Evolutionary conservation across 2,113 vertebrate species (phyloP).

Genomic region (Ancistrus triradiatus): DNA sequence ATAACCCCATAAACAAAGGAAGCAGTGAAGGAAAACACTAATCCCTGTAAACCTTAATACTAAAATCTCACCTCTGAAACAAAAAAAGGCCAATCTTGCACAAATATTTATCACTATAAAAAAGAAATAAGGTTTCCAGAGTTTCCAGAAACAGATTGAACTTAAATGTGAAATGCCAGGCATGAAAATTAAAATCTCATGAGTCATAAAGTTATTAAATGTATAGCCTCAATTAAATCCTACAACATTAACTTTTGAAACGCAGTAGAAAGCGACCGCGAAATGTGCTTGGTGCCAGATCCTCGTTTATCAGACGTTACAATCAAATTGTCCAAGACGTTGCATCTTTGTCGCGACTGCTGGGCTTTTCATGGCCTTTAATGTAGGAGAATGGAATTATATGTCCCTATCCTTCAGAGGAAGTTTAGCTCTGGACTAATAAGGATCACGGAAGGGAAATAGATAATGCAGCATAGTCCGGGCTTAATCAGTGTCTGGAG

Average conservation of each 20-base stretch:
- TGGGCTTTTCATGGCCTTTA: constrained; percentile 13
- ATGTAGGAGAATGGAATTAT: background rate
- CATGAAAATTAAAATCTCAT: constrained; percentile 14
- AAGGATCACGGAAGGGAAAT: constrained; percentile 1
- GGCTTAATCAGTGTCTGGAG: constrained; percentile 14
- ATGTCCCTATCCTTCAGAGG: background rate
- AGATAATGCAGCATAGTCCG: constrained; percentile 7
- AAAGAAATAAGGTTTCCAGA: constrained; percentile 7
- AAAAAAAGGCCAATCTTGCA: constrained; percentile 12
- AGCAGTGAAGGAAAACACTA: background rate
- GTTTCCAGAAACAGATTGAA: constrained; percentile 11
- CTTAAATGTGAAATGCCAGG: constrained; percentile 22
- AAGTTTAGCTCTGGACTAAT: constrained; percentile 11
- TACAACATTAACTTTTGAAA: background rate
- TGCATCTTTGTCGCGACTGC: background rate
- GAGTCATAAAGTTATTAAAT: constrained; percentile 23
- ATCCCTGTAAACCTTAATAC: background rate
- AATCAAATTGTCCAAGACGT: constrained; percentile 4
- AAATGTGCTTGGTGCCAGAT: constrained; percentile 10
- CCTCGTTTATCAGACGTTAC: constrained; percentile 18
- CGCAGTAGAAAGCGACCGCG: background rate
- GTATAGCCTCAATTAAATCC: constrained; percentile 19
- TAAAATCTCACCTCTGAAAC: constrained; percentile 2
- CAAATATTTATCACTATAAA: constrained; percentile 9
- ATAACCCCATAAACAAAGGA: background rate